Conservation (phyloP, 2,888 invertebrate genomes). For the Drosophila neutralis region DNA sequence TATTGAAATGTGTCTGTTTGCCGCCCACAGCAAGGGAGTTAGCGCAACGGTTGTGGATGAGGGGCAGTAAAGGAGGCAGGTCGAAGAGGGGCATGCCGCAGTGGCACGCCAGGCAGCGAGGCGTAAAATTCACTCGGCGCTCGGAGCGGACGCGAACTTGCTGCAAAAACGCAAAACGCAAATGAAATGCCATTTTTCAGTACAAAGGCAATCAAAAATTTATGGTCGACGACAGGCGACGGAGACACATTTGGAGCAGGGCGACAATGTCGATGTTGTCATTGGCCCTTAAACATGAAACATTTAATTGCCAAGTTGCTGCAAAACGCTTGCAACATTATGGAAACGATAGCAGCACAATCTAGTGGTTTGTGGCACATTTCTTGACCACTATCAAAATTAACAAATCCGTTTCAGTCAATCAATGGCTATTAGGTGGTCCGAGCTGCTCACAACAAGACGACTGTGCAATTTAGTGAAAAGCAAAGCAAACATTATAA, state of each 20-base stretch:
- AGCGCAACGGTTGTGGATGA: neutral
- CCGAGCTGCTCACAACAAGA: conserved; percentile 4
- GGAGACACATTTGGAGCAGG: conserved; percentile 42
- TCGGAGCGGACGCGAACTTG: conserved; percentile 37
- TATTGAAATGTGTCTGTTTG: conserved; percentile 76
- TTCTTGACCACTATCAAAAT: conserved; percentile 43
- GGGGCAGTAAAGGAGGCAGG: neutral
- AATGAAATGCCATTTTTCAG: conserved; percentile 71
- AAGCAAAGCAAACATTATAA: conserved; percentile 6
- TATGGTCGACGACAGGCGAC: conserved; percentile 66
- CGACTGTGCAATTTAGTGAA: conserved; percentile 3
- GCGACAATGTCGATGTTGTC: conserved; percentile 15
- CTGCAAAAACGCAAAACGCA: conserved; percentile 57
- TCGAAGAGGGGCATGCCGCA: conserved; percentile 44
- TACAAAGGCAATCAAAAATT: conserved; percentile 73
- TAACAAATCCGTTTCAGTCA: conserved; percentile 38
- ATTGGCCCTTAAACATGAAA: conserved; percentile 48
- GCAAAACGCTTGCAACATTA: conserved; percentile 46
- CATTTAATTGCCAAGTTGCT: conserved; percentile 66
- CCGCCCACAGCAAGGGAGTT: conserved; percentile 41
- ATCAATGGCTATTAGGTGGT: conserved; percentile 40
- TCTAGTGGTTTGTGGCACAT: conserved; percentile 23
- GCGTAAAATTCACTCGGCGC: conserved; percentile 76
- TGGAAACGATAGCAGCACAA: conserved; percentile 12
- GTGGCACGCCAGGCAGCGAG: conserved; percentile 64